These are phyloP conservation scores for Trogon surrucura DNA, from an alignment of 2,113 vertebrate genomes.

Conservation along the genomic window DNA sequence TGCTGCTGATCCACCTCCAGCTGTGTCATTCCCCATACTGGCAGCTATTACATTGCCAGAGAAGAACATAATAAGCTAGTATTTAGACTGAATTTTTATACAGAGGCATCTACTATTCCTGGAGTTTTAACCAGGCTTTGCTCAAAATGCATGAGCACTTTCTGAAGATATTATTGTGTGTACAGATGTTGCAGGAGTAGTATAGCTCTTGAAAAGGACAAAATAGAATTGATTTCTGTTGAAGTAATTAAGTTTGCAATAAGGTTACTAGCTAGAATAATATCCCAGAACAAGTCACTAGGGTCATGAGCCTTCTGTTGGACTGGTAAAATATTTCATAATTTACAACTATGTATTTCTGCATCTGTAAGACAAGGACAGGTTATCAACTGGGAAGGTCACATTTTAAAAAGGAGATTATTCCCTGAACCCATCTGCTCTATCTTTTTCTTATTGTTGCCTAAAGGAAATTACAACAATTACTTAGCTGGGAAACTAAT, in stretches of 20 bases:
- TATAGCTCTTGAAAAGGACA: background rate
- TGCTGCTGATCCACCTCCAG: background rate
- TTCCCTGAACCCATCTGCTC: background rate
- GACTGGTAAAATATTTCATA: background rate
- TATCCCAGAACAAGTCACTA: background rate
- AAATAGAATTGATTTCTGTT: background rate
- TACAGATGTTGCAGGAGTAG: background rate
- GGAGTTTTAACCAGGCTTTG: background rate
- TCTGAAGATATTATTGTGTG: background rate
- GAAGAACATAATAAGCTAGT: background rate
- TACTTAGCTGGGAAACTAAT: constrained; percentile 22
- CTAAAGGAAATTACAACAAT: constrained; percentile 33
- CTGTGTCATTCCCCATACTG: background rate
- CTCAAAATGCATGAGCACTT: background rate
- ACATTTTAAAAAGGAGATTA: background rate
- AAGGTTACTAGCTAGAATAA: background rate
- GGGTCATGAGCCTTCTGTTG: background rate
- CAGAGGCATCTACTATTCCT: background rate
- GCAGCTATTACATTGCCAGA: background rate
- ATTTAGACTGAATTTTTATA: background rate
- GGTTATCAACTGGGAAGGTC: background rate
- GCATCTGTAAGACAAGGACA: background rate
- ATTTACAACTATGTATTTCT: background rate
- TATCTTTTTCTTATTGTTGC: background rate
- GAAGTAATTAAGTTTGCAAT: background rate